Evolutionary conservation across 2,888 invertebrate genomes (phyloP).

Genomic region (Chesias legatella): DNA sequence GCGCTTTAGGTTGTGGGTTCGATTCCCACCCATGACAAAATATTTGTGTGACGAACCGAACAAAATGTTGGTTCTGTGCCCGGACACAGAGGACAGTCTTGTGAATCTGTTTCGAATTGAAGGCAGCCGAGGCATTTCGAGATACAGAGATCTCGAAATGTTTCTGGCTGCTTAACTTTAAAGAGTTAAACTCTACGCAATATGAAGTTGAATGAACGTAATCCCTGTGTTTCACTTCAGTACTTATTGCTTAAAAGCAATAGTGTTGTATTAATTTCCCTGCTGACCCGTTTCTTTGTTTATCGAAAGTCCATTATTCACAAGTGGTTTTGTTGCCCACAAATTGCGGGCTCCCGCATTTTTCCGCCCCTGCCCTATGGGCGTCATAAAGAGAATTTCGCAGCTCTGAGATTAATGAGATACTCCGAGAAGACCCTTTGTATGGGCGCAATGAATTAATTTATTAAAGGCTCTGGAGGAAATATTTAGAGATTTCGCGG

Average conservation of each 20-base stretch:
- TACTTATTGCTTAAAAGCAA: constrained; percentile 10
- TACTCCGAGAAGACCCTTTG: constrained; percentile 39
- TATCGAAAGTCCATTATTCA: constrained; percentile 30
- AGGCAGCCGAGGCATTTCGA: too few relatives aligned
- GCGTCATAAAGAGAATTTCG: constrained; percentile 45
- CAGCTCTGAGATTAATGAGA: constrained; percentile 45
- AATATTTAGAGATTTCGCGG: constrained; percentile 25
- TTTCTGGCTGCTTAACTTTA: too few relatives aligned
- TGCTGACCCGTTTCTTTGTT: constrained; percentile 27
- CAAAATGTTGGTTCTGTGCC: too few relatives aligned
- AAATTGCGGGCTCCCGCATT: constrained; percentile 39
- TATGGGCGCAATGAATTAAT: constrained; percentile 43
- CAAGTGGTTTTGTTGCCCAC: constrained; percentile 27
- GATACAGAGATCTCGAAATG: too few relatives aligned
- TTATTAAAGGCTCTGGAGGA: constrained; percentile 30
- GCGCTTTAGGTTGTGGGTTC: too few relatives aligned
- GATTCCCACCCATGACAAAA: too few relatives aligned
- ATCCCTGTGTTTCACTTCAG: too few relatives aligned
- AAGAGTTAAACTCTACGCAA: too few relatives aligned
- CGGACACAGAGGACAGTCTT: too few relatives aligned
- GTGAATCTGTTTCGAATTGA: too few relatives aligned
- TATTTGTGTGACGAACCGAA: too few relatives aligned
- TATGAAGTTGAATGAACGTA: too few relatives aligned
- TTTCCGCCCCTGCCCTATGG: constrained; percentile 38
- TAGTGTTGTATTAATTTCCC: constrained; percentile 27